Evolutionary conservation across 2,797 vertebrate species (phyloP), one percentile per base, ranked within the genome.

Genomic region (Aotus griseimembra): DNA sequence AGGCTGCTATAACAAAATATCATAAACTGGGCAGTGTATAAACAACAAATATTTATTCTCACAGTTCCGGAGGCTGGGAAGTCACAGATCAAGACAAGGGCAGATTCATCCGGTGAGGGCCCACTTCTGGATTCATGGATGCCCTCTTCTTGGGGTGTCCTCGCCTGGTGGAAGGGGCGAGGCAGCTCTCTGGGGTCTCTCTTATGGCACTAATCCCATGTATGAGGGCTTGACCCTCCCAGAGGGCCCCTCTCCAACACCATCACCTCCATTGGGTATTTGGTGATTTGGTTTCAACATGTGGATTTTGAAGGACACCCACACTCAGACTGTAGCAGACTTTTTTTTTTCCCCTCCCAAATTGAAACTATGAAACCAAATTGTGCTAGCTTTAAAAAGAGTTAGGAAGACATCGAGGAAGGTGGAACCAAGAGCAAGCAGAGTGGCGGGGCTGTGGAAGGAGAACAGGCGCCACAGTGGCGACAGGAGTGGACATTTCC

Each of bases 401-500:
- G 30, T 73, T 17, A 28, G 30, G 46, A 48, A 48, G 39, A 67
- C 36, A 6, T 24, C 4, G 17, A 30, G 67, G 15, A 33, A n/a
- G 13, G 30, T 36, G 19, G 61, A 93, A 90, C n/a, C 9, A 15
- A 20, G 26, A n/a, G 39, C 9, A 14, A 19, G 11, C 10, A 8
- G 15, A 12, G 15, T 2, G 2, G n/a, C 11, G 3, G 11, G 26
- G 28, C 39, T 33, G 0, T 3, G 61, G 58, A 12, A 24, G 26
- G 44, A 36, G 7, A 5, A 4, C 2, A 7, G 41, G 46, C 15
- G 11, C 28, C 58, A 15, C n/a, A 19, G 33, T 5, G 5, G 55
- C 0, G 4, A 46, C 0, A 2, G 17, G n/a, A 19, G 24, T 36
- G 20, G 11, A n/a, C 0, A 1, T 24, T 50, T 10, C 0, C 41